Evolutionary conservation across 2,888 invertebrate genomes (phyloP).

Genomic region (Junonia oenone): DNA sequence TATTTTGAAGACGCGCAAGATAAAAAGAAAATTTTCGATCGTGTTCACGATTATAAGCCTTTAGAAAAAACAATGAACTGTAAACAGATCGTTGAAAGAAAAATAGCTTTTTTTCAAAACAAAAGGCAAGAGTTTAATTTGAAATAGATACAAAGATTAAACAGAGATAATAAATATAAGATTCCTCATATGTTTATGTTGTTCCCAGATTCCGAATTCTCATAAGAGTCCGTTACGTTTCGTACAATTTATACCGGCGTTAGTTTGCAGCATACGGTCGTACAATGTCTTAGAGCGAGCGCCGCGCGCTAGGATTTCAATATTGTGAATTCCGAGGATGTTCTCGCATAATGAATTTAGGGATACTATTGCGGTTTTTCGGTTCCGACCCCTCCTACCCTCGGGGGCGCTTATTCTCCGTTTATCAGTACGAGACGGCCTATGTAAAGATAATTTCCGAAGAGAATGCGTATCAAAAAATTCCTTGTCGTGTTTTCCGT

Average conservation of each 20-base stretch:
- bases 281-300: constrained; percentile 47
- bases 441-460: constrained; percentile 38
- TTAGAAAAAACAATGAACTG: constrained; percentile 5
- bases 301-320: constrained; percentile 57
- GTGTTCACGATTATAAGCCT: neutral
- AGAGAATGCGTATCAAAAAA: constrained; percentile 35
- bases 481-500: constrained; percentile 46
- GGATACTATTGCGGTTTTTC: constrained; percentile 76
- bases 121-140: too few relatives aligned
- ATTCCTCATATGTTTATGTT: constrained; percentile 4
- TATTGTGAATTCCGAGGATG: constrained; percentile 78
- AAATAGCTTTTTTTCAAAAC: too few relatives aligned
- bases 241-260: constrained; percentile 56
- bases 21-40: neutral
- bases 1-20: constrained; percentile 3
- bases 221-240: constrained; percentile 27
- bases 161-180: constrained; percentile 6
- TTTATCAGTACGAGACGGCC: constrained; percentile 32
- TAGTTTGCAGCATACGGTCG: constrained; percentile 43
- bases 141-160: too few relatives aligned
- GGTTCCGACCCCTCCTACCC: constrained; percentile 52
- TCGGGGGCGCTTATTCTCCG: constrained; percentile 46
- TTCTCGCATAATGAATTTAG: constrained; percentile 76
- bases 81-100: too few relatives aligned
- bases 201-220: constrained; percentile 19